Evolutionary conservation across 1,140 invertebrate species (phyloP), one percentile per base, ranked within the genome.

Genomic region (Camponotus floridanus): DNA sequence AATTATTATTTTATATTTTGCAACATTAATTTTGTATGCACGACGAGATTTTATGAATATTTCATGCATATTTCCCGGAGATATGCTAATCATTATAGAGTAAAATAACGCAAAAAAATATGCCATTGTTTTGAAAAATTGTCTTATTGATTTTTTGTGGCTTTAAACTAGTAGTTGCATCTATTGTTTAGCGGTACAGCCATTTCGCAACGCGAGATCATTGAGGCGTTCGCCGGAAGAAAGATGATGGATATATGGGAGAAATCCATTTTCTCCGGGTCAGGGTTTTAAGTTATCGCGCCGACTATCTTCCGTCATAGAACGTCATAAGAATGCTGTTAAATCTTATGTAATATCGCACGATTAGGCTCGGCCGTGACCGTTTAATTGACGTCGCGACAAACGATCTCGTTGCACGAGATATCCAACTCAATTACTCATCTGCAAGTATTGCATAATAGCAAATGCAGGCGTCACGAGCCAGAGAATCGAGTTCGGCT

Each of bases 391-490:
- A 51, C 2, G 57, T 70, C 65, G 79, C 64, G 45, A 36, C 15
- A 18, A 61, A 68, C 26, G 26, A 39, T 4, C 21, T 33, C 79
- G 13, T 86, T 89, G 55, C 65, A 39, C 15, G 9, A 21, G 62
- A 21, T 42, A 42, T 45, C 59, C 68, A 67, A 89, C 61, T 84
- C 71, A 83, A 89, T 89, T 89, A 89, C 64, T 18, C 55, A 42
- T n/a, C 59, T 26, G 51, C 45, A 64, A 71, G 33, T 59, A 57
- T 89, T 89, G 36, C 36, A 48, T 74, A 76, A 88, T 76, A 42
- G 21, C 18, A 39, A 55, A 67, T 15, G 45, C 31, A 31, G 21
- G 21, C 64, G 55, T 74, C 33, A 61, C 42, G 67, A 65, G 51
- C 42, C 21, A 5, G 11, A 42, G 26, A 59, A 51, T 73, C 15